Percentiles rank a stretch among this genome's conserved stretches.
phyloP scores from a whole-genome alignment of 2,113 vertebrate genomes.

The Bambusicola thoracicus region DNA sequence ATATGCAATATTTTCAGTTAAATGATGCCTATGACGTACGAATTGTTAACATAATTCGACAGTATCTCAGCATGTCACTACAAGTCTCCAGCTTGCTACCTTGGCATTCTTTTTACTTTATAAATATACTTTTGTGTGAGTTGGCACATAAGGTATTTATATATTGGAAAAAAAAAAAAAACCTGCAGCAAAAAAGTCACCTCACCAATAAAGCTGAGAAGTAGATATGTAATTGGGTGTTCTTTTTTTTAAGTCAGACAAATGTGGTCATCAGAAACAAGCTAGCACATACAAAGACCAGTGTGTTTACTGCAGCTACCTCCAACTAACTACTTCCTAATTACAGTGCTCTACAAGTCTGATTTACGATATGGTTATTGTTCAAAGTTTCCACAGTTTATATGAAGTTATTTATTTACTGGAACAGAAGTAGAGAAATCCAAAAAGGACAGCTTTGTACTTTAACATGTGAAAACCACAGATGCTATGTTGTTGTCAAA shows the following conservation, averaged over 20 bases:
- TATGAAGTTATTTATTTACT: not conserved
- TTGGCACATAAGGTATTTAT: not conserved
- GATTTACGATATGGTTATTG: not conserved
- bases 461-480: not conserved
- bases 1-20: not conserved
- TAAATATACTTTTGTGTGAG: rapidly evolving
- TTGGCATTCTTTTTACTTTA: not conserved
- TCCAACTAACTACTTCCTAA: not conserved
- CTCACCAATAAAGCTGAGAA: not conserved
- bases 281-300: not conserved
- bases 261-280: not conserved
- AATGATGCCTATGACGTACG: rapidly evolving
- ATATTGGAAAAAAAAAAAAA: not conserved
- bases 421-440: not conserved
- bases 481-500: rapidly evolving
- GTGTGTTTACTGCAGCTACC: not conserved
- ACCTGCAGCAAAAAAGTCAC: rapidly evolving
- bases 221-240: rapidly evolving
- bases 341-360: not conserved
- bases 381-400: not conserved
- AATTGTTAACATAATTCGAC: not conserved
- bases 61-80: not conserved
- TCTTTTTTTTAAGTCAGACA: not conserved
- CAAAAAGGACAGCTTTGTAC: not conserved
- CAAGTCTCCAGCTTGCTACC: not conserved